These are phyloP conservation scores for Montifringilla adamsi DNA, from an alignment of 2,113 vertebrate species.

Conservation along the genomic window DNA sequence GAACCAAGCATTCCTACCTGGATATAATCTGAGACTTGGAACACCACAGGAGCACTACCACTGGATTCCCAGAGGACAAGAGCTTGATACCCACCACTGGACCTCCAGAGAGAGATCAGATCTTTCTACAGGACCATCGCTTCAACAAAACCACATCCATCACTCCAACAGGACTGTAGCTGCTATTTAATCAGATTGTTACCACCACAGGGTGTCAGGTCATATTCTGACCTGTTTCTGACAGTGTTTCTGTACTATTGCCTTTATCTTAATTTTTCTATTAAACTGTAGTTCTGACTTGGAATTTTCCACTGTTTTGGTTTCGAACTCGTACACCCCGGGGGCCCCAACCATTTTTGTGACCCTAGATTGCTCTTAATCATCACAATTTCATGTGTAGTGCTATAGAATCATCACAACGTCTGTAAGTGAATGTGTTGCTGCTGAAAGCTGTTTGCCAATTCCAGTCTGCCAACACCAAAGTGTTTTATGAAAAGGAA, in stretches of 20 bases:
- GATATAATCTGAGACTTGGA: background rate
- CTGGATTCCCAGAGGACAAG: background rate
- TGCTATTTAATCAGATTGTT: background rate
- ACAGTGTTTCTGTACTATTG: background rate
- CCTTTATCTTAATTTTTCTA: background rate
- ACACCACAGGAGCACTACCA: too few species aligned
- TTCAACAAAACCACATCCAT: background rate
- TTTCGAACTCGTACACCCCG: accelerated
- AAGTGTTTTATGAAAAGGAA: background rate
- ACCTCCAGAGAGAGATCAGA: background rate
- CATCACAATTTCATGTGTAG: accelerated
- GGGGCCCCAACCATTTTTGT: background rate
- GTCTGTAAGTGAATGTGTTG: background rate
- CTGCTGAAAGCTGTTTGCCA: background rate
- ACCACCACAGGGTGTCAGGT: background rate
- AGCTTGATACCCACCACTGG: accelerated
- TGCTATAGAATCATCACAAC: background rate
- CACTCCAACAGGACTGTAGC: background rate
- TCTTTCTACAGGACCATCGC: background rate
- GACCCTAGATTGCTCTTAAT: background rate
- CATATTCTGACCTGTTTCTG: background rate
- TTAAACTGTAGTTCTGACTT: background rate
- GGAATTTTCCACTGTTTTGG: background rate
- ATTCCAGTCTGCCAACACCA: too few species aligned
- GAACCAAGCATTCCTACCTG: background rate